Conservation (phyloP, 2,113 vertebrate genomes). For the Leptobrachium ailaonicum region DNA sequence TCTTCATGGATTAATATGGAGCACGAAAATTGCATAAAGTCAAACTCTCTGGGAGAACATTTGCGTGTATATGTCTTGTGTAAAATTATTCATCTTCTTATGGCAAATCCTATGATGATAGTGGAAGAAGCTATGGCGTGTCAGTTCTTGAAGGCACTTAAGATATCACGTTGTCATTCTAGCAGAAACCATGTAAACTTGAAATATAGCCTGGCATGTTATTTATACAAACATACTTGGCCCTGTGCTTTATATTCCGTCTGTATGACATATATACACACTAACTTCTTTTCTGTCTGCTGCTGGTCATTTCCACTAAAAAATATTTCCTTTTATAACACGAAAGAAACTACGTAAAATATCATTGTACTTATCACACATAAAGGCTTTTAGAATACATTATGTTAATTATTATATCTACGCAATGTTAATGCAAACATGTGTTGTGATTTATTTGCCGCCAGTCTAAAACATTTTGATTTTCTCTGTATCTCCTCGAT, state of each 20-base stretch:
- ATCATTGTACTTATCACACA: too few species aligned
- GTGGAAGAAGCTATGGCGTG: conserved; percentile 33
- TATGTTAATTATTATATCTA: too few species aligned
- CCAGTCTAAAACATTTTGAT: too few species aligned
- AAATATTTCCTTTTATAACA: conserved; percentile 16
- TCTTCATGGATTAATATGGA: conserved; percentile 51
- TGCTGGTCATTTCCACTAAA: neutral
- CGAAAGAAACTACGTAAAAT: too few species aligned
- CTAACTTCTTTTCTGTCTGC: conserved; percentile 22
- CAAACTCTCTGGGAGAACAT: conserved; percentile 51
- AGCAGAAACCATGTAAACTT: conserved; percentile 32
- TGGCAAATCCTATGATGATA: conserved; percentile 48
- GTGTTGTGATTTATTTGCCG: too few species aligned
- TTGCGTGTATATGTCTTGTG: conserved; percentile 51
- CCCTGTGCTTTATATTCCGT: conserved; percentile 12
- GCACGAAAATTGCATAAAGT: conserved; percentile 51
- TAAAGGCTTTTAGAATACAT: too few species aligned
- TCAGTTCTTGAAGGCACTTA: conserved; percentile 45
- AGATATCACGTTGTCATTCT: conserved; percentile 41
- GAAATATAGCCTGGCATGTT: conserved; percentile 34
- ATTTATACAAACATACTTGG: conserved; percentile 37
- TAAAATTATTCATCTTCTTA: conserved; percentile 51
- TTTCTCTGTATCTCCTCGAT: too few species aligned
- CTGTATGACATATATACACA: conserved; percentile 31
- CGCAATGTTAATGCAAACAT: too few species aligned